Conservation (phyloP, 2,888 invertebrate genomes). For the Parthenolecanium corni region DNA sequence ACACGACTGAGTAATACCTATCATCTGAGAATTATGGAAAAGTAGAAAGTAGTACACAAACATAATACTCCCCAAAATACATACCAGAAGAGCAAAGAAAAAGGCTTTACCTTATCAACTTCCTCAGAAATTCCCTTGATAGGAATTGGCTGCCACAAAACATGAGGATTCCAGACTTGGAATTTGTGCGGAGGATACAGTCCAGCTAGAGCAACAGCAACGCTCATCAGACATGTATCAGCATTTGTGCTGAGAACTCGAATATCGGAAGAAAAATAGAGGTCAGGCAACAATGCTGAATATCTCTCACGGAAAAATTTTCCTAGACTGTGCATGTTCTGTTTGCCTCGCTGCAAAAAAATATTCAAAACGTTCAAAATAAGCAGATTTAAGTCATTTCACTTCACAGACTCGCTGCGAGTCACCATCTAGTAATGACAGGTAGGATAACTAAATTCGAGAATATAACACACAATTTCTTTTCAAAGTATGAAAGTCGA, state of each 20-base stretch:
- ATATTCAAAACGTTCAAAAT: background rate
- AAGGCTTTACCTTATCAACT: conserved; percentile 18
- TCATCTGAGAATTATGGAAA: conserved; percentile 11
- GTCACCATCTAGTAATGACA: background rate
- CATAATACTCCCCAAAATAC: background rate
- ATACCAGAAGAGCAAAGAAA: too few species aligned
- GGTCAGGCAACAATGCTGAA: conserved; percentile 47
- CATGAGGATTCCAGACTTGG: conserved; percentile 46
- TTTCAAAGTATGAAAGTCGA: too few species aligned
- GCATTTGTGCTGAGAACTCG: conserved; percentile 59
- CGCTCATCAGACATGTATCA: conserved; percentile 62
- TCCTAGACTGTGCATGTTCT: conserved; percentile 53
- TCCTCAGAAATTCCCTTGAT: conserved; percentile 45
- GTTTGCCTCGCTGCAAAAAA: conserved; percentile 49
- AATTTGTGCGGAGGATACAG: conserved; percentile 52
- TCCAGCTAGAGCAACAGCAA: conserved; percentile 56
- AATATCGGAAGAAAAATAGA: conserved; percentile 49
- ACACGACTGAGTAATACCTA: conserved; percentile 46
- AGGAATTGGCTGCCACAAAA: conserved; percentile 55
- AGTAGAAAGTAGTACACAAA: background rate
- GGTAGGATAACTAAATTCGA: too few species aligned
- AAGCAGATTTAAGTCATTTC: background rate
- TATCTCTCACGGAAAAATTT: conserved; percentile 53
- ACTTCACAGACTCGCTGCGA: too few species aligned
- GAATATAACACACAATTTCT: too few species aligned